Evolutionary conservation across 2,888 invertebrate species (phyloP).

Genomic region (Agrotis puta): DNA sequence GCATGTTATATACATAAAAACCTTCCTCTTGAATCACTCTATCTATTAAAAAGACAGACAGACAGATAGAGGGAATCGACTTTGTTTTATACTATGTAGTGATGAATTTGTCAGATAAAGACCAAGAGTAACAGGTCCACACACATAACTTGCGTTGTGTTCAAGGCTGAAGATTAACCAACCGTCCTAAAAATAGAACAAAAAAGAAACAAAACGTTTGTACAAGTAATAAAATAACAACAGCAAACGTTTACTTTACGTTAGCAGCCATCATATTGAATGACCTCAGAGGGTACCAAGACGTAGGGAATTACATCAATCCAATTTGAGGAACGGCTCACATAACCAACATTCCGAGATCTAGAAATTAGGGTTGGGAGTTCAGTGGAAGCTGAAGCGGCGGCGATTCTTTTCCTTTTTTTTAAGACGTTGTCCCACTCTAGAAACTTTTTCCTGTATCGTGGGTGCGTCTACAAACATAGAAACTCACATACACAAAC

Average conservation of each 20-base stretch:
- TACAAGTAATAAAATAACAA: slow-evolving; percentile 60
- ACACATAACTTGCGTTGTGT: neutral
- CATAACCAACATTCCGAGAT: slow-evolving; percentile 83
- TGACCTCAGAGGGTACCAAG: slow-evolving; percentile 73
- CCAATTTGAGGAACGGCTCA: slow-evolving; percentile 86
- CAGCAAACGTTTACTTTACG: slow-evolving; percentile 70
- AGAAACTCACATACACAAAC: too few relatives aligned
- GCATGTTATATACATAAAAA: too few relatives aligned
- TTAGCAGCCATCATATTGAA: slow-evolving; percentile 77
- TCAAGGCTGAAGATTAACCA: slow-evolving; percentile 1
- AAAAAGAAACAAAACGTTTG: slow-evolving; percentile 37
- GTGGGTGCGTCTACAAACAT: too few relatives aligned
- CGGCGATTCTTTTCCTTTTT: too few relatives aligned
- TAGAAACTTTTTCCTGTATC: too few relatives aligned
- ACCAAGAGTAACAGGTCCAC: neutral
- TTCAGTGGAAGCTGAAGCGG: slow-evolving; percentile 46
- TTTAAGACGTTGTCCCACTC: too few relatives aligned
- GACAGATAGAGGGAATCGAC: too few relatives aligned
- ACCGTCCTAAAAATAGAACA: slow-evolving; percentile 29
- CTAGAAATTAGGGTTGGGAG: slow-evolving; percentile 76
- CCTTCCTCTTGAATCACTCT: too few relatives aligned
- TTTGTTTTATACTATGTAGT: too few relatives aligned
- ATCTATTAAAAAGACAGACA: too few relatives aligned
- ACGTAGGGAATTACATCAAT: slow-evolving; percentile 86
- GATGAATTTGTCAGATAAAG: neutral